phyloP scores from a whole-genome alignment of 2,888 invertebrate genomes.

The Eupithecia subumbrata region DNA sequence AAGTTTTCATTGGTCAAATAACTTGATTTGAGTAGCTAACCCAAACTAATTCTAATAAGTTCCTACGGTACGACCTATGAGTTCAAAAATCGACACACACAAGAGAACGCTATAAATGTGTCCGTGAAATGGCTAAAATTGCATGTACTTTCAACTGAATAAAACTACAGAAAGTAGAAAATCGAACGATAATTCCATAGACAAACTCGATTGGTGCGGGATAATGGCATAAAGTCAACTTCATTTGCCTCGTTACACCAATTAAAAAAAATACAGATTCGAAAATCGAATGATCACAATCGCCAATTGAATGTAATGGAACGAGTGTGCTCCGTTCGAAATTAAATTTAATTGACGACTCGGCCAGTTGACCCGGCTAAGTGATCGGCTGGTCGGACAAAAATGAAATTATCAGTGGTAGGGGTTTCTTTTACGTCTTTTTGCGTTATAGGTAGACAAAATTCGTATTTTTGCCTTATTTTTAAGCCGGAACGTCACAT shows the following conservation, averaged over 20 bases:
- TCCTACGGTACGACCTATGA: not conserved
- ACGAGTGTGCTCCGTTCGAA: conserved; percentile 48
- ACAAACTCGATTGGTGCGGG: conserved; percentile 29
- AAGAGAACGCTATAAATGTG: not conserved
- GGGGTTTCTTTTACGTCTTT: conserved; percentile 6
- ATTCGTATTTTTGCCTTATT: not conserved
- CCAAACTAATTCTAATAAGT: not conserved
- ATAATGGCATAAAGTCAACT: conserved; percentile 34
- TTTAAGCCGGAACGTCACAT: too few species aligned
- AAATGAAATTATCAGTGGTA: conserved; percentile 42
- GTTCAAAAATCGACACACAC: not conserved
- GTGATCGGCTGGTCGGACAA: conserved; percentile 46
- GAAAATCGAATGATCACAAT: conserved; percentile 49
- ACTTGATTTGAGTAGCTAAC: not conserved
- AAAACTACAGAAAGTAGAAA: conserved; percentile 13
- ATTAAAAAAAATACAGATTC: conserved; percentile 43
- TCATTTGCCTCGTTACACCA: conserved; percentile 40
- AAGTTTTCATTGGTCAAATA: not conserved
- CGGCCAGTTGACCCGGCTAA: conserved; percentile 44
- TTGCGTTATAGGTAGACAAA: not conserved
- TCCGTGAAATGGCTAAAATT: not conserved
- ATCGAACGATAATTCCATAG: conserved; percentile 23
- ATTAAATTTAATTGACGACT: conserved; percentile 49
- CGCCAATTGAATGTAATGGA: conserved; percentile 50
- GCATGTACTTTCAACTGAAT: not conserved